Evolutionary conservation across 2,888 invertebrate species (phyloP).

Genomic region (Spilosoma lubricipeda): DNA sequence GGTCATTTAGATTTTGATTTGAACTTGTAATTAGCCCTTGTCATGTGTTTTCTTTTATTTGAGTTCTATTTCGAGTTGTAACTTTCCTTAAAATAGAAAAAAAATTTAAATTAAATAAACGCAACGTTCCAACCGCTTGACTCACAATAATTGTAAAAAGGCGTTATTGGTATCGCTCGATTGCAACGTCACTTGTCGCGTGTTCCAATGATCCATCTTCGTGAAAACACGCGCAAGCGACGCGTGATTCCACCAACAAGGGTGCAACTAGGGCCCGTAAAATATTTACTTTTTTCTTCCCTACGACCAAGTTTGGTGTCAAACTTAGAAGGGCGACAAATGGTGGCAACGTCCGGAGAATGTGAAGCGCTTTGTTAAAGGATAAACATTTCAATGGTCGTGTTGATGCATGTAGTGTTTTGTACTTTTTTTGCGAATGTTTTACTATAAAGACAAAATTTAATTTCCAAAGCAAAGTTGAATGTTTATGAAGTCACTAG

Average conservation of each 20-base stretch:
- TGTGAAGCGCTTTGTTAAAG: conserved; percentile 62
- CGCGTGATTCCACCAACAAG: conserved; percentile 85
- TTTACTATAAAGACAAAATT: neutral
- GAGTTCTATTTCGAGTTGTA: no score
- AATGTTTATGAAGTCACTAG: neutral
- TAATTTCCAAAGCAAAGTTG: neutral
- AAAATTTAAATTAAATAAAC: neutral
- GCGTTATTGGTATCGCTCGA: conserved; percentile 58
- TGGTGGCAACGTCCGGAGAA: conserved; percentile 61
- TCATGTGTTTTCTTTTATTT: no score
- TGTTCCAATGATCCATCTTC: conserved; percentile 81
- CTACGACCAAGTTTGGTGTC: conserved; percentile 73
- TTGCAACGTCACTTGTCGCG: conserved; percentile 56
- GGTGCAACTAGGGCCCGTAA: conserved; percentile 73
- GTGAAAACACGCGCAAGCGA: conserved; percentile 81
- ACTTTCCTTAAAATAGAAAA: neutral
- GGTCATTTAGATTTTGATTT: no score
- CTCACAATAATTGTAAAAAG: neutral
- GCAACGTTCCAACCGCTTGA: conserved; percentile 3
- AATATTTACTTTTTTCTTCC: conserved; percentile 79
- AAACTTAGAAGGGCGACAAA: conserved; percentile 74
- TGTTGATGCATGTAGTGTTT: conserved; percentile 43
- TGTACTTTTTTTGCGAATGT: conserved; percentile 26
- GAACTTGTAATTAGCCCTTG: no score
- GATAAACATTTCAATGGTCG: conserved; percentile 53